phyloP scores from a whole-genome alignment of 1,140 invertebrate species.

The Drosophila fuyamai region DNA sequence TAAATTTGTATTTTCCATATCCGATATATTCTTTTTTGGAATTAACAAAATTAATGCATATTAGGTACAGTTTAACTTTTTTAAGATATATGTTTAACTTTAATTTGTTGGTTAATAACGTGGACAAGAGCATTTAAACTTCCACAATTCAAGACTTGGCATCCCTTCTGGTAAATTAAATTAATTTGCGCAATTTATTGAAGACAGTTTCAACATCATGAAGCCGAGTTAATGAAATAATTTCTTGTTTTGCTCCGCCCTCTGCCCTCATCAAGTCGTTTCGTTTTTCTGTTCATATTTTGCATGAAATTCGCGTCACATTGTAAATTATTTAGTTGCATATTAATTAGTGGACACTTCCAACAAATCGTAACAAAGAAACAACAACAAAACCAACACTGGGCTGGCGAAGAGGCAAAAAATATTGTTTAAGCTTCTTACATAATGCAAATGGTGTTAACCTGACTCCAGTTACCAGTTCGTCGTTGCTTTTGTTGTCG shows the following conservation, averaged over 20 bases:
- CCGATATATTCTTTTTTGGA: too few species aligned
- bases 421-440: slow-evolving; percentile 56
- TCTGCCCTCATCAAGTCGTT: background rate
- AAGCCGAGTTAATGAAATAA: slow-evolving; percentile 50
- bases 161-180: slow-evolving; percentile 16
- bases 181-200: slow-evolving; percentile 57
- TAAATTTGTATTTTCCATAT: too few species aligned
- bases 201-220: slow-evolving; percentile 54
- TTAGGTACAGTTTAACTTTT: too few species aligned
- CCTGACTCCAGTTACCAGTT: slow-evolving; percentile 49
- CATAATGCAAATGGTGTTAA: slow-evolving; percentile 68
- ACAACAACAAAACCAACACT: background rate
- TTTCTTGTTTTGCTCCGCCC: slow-evolving; percentile 34
- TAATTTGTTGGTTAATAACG: too few species aligned
- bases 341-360: slow-evolving; percentile 68
- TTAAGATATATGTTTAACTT: too few species aligned
- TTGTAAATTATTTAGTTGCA: slow-evolving; percentile 72
- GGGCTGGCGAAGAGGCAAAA: slow-evolving; percentile 4
- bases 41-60: too few species aligned
- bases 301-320: slow-evolving; percentile 68
- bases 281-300: slow-evolving; percentile 29
- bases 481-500: slow-evolving; percentile 12
- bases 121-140: slow-evolving; percentile 24
- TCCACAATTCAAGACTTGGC: background rate
- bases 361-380: slow-evolving; percentile 38